Conservation (phyloP, 1,140 invertebrate species). For the Harlomillsia oculata region DNA sequence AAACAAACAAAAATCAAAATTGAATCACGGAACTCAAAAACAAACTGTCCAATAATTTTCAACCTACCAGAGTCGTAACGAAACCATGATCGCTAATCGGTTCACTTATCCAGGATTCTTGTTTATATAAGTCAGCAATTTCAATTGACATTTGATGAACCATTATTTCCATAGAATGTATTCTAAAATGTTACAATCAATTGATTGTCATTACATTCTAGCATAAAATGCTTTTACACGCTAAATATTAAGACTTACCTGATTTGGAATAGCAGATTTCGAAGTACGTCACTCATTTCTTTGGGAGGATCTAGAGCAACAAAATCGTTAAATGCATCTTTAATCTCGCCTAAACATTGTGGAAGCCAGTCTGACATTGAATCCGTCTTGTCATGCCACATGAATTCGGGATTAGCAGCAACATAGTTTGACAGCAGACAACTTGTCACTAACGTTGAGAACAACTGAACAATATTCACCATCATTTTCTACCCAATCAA, state of each 20-base stretch:
- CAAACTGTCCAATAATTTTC: neutral
- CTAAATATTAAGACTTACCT: conserved; percentile 40
- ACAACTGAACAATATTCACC: conserved; percentile 53
- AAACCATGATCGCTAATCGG: conserved; percentile 68
- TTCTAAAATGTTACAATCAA: conserved; percentile 46
- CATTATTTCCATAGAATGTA: conserved; percentile 73
- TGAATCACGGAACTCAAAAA: neutral
- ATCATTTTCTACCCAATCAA: conserved; percentile 49
- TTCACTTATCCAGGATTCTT: conserved; percentile 81
- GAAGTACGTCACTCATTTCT: conserved; percentile 70
- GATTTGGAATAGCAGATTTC: conserved; percentile 75
- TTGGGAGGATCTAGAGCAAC: conserved; percentile 67
- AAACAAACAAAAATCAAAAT: neutral
- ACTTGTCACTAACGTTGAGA: conserved; percentile 47
- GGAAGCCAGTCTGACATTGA: conserved; percentile 57
- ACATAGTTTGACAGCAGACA: conserved; percentile 9
- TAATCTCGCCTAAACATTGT: conserved; percentile 61
- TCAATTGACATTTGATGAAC: conserved; percentile 74
- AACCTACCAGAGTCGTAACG: conserved; percentile 66
- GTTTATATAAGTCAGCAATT: conserved; percentile 61
- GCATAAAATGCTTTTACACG: neutral
- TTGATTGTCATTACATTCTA: neutral
- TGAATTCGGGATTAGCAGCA: conserved; percentile 8
- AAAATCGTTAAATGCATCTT: conserved; percentile 56
- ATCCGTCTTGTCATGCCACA: conserved; percentile 27